phyloP scores from a whole-genome alignment of 2,113 vertebrate genomes.

The Corythaixoides concolor region DNA sequence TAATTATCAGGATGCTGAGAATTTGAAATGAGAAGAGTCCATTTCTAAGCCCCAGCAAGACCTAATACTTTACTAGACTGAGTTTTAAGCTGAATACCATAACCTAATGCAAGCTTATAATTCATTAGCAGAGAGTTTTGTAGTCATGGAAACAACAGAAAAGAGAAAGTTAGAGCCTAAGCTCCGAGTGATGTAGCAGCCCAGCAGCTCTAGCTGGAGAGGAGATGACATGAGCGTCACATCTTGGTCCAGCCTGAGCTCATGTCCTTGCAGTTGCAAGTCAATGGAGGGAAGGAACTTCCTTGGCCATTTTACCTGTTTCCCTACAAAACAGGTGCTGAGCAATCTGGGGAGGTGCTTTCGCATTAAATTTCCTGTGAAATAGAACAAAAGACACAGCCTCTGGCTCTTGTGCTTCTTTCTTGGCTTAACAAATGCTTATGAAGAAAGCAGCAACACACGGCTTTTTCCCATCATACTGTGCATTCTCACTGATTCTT shows the following conservation, averaged over 20 bases:
- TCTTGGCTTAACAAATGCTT: not conserved
- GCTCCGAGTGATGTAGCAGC: not conserved
- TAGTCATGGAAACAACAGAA: conserved; percentile 21
- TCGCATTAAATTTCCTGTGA: not conserved
- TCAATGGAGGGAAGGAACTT: not conserved
- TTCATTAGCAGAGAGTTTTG: not conserved
- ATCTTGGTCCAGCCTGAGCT: not conserved
- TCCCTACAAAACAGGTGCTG: not conserved
- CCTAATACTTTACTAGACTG: not conserved
- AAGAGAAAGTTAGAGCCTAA: not conserved
- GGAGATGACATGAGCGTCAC: rapidly evolving
- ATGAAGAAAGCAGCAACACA: rapidly evolving
- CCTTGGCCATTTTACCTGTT: not conserved
- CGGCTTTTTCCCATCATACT: not conserved
- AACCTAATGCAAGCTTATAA: not conserved
- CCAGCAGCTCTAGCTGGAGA: not conserved
- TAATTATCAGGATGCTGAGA: conserved; percentile 27
- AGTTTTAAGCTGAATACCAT: not conserved
- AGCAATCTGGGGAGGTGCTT: not conserved
- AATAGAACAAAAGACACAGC: not conserved
- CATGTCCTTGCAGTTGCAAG: not conserved
- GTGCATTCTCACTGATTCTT: not conserved
- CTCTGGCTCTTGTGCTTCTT: not conserved
- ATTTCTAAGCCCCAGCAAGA: not conserved
- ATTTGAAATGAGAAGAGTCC: conserved; percentile 7